Evolutionary conservation across 2,113 vertebrate genomes (phyloP), one percentile per base, ranked within the genome.

Genomic region (Platichthys flesus): DNA sequence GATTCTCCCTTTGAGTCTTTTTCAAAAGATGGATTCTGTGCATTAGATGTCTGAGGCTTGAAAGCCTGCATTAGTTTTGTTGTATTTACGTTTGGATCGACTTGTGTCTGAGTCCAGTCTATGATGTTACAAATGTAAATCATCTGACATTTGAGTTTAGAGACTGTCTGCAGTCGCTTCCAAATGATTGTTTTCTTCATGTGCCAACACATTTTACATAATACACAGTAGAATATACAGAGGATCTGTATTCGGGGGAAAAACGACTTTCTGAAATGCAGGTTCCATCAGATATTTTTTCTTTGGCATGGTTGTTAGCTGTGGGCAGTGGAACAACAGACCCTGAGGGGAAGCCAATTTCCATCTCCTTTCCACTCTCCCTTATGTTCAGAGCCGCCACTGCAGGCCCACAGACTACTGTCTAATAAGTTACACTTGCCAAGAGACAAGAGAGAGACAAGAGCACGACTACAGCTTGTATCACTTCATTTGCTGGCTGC

Each of bases 261-360:
- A 31, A 31, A 31, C 4, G 63, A 26, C 66, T 78, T 79, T 77
- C 52, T 79, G 72, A 64, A 81, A 67, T 68, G 67, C 80, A 79
- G 88, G 66, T 83, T 83, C 75, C 40, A 69, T 76, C 76, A 78
- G 76, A 71, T 80, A 64, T 76, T 67, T 77, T 77, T 76, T 66
- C 12, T 83, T 71, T 86, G 86, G 85, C 85, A 83, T 58, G 42
- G 69, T 76, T 74, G 82, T 73, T 71, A 23, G 81, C 83, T 86
- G 80, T 85, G 78, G 88, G 85, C 89, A 86, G 83, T 59, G 74
- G 84, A 83, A 86, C 79, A 90, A 84, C 87, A 84, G 71, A 83
- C 79, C 91, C 88, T 35, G 78, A 84, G 89, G 88, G 83, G 74
- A 87, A 73, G 78, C 79, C 88, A 74, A 16, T 83, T 88, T 88